Base-by-base conservation (phyloP, 2,113 vertebrate genomes). In the Anser brachyrhynchus region DNA sequence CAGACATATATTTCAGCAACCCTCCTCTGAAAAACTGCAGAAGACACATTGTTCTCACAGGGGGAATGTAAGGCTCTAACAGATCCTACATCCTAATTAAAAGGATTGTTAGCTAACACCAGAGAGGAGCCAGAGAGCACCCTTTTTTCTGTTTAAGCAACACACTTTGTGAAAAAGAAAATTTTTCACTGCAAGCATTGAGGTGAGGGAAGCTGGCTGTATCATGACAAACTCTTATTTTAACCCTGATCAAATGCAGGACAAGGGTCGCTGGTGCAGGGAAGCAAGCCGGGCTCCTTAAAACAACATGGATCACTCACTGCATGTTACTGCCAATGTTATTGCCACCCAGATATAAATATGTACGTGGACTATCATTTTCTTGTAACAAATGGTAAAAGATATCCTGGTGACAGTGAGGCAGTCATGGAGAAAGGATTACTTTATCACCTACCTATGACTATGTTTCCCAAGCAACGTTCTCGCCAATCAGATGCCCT, bases 391-490 rank as follows among this genome's bases (percentile, higher is more conserved):
- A 97, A 97, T 11, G 94, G 97, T 90, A 72, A 96, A 91, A 96
- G 97, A 95, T 87, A 84, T 31, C 28, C 62, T 1, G 6, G 86
- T 96, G 98, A 98, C 98, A 98, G 97, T 37, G 72, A 96, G 91
- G 87, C 92, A 94, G 92, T 10, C 19, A 35, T 11, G 84, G 67
- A 96, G 89, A 93, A 96, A 82, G 79, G 75, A 41, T 76, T 95
- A 93, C 96, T 98, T 98, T 98, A 98, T 98, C 97, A 90, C 97
- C 96, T 93, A 14, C 87, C 87, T 57, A 88, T 67, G 93, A 92
- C 95, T 92, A n/a, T 94, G 96, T 94, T 96, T 97, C 67, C 94
- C 94, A 94, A 95, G 96, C 90, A 96, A 90, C 72, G 11, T 71
- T 61, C 81, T 87, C 61, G 6, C 96, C 96, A 78, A 59, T 96